Evolutionary conservation across 1,140 invertebrate genomes (phyloP).

Genomic region (Amyelois transitella): DNA sequence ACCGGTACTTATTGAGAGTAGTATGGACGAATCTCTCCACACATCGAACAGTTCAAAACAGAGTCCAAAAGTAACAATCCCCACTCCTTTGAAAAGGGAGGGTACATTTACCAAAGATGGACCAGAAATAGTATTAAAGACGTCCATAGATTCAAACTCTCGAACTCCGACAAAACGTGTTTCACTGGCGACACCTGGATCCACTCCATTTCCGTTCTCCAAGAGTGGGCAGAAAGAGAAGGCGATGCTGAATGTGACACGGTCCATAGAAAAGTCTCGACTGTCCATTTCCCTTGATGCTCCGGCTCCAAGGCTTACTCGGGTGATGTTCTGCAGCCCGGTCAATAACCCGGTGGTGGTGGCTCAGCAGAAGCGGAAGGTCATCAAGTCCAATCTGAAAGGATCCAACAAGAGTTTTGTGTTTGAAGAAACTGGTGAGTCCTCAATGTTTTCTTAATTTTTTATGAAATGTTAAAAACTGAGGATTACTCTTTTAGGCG

Average conservation of each 20-base stretch:
- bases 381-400: slow-evolving; percentile 69
- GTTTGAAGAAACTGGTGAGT: slow-evolving; percentile 52
- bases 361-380: slow-evolving; percentile 39
- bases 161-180: slow-evolving; percentile 35
- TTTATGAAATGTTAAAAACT: slow-evolving; percentile 3
- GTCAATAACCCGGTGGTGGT: slow-evolving; percentile 33
- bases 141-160: not conserved
- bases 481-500: too few relatives aligned
- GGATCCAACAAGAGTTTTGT: slow-evolving; percentile 69
- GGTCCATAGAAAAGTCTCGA: slow-evolving; percentile 53
- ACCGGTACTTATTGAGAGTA: slow-evolving; percentile 56
- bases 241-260: slow-evolving; percentile 48
- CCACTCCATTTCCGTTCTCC: slow-evolving; percentile 43
- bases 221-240: slow-evolving; percentile 34
- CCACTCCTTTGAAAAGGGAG: slow-evolving; percentile 41
- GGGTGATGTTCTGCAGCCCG: slow-evolving; percentile 66
- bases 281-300: slow-evolving; percentile 16
- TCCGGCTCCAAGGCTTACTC: slow-evolving; percentile 24
- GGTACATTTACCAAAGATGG: slow-evolving; percentile 54
- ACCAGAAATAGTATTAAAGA: slow-evolving; percentile 18
- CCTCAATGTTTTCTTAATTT: slow-evolving; percentile 8
- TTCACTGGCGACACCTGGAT: slow-evolving; percentile 52
- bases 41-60: not conserved
- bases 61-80: not conserved
- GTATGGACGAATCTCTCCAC: slow-evolving; percentile 35